Percentiles rank a stretch among this genome's conserved stretches.
Evolutionary conservation across 2,113 vertebrate genomes (phyloP).

Genomic region (Spizaetus ornatus): DNA sequence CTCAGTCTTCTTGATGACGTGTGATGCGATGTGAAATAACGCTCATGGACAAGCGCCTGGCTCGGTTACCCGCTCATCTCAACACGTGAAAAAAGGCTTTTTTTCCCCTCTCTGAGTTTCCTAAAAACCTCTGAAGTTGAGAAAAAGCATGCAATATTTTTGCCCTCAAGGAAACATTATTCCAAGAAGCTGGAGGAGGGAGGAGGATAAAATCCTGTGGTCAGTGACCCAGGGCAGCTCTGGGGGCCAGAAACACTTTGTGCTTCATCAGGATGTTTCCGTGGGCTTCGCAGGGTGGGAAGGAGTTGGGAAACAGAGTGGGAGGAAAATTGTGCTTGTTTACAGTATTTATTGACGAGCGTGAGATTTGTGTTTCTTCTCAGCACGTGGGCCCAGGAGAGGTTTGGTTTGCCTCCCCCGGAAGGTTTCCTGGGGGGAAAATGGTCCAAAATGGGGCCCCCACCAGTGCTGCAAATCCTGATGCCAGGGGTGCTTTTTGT

Average conservation of each 20-base stretch:
- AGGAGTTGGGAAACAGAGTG: slow-evolving; percentile 7
- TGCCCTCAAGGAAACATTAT: background rate
- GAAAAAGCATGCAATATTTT: background rate
- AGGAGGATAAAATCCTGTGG: background rate
- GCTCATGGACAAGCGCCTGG: rapidly evolving
- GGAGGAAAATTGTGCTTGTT: background rate
- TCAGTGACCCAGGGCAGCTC: background rate
- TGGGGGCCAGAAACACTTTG: background rate
- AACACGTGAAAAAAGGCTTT: rapidly evolving
- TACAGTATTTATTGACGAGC: background rate
- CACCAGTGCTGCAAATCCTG: rapidly evolving
- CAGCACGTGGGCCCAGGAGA: background rate
- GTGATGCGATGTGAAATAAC: background rate
- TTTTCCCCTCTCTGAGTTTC: background rate
- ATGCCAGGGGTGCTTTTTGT: background rate
- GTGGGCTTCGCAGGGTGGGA: background rate
- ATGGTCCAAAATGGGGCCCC: background rate
- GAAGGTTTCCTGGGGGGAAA: background rate
- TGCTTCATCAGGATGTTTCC: background rate
- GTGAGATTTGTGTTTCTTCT: background rate
- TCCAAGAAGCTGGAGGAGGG: background rate
- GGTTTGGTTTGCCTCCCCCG: background rate
- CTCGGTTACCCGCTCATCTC: rapidly evolving
- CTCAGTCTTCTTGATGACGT: background rate
- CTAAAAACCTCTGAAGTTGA: background rate